These are phyloP conservation scores for Melolontha melolontha DNA, from an alignment of 2,888 invertebrate species.

Conservation along the genomic window DNA sequence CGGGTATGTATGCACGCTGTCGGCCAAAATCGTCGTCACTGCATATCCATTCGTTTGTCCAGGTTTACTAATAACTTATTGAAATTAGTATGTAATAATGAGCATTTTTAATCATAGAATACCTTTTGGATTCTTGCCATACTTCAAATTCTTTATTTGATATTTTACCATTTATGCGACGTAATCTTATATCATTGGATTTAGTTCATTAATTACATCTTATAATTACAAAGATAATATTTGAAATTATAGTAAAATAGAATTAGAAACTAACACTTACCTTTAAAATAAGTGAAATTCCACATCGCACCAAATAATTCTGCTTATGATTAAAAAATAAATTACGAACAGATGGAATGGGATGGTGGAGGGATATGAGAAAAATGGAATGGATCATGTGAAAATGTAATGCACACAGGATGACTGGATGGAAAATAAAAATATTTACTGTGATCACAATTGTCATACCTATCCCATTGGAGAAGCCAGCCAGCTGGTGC, in stretches of 20 bases:
- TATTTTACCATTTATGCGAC: too few species aligned
- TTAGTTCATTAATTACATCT: not conserved
- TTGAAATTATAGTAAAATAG: not conserved
- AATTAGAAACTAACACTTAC: constrained; percentile 16
- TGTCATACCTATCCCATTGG: constrained; percentile 79
- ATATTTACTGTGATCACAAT: constrained; percentile 10
- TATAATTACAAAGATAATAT: not conserved
- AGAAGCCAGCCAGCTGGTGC: constrained; percentile 77
- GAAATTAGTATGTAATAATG: too few species aligned
- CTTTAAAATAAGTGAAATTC: not conserved
- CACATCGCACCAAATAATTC: constrained; percentile 9
- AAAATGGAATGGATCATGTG: not conserved
- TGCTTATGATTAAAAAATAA: constrained; percentile 26
- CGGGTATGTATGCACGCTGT: too few species aligned
- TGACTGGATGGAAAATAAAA: not conserved
- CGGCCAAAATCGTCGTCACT: too few species aligned
- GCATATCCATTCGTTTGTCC: too few species aligned
- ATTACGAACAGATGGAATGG: constrained; percentile 23
- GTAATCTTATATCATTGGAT: too few species aligned
- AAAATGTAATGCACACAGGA: not conserved
- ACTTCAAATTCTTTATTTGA: too few species aligned
- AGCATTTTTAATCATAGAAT: too few species aligned
- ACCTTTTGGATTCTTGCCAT: too few species aligned
- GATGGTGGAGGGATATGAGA: not conserved
- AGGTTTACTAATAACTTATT: too few species aligned